Percentiles rank a stretch among this genome's conserved stretches.
These are phyloP conservation scores for Hydrolagus affinis DNA, from an alignment of 2,113 vertebrate species.

Conservation along the genomic window DNA sequence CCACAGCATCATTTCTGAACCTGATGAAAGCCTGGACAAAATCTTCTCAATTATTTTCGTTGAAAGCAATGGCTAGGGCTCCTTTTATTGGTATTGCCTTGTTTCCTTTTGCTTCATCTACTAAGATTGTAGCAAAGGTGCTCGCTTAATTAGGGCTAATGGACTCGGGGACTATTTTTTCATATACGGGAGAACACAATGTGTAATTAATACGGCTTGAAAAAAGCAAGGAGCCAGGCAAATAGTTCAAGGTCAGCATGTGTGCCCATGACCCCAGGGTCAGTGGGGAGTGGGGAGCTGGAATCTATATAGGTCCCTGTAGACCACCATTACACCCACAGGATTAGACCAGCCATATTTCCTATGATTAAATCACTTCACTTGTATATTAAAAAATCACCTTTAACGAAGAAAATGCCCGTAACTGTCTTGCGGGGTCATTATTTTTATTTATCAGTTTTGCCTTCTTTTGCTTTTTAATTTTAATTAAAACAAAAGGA, in stretches of 20 bases:
- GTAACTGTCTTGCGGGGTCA: slow-evolving; percentile 23
- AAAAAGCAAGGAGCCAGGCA: slow-evolving; percentile 47
- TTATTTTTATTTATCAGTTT: slow-evolving; percentile 29
- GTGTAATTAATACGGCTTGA: slow-evolving; percentile 59
- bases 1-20: background rate
- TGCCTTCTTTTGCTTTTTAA: slow-evolving; percentile 30
- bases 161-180: slow-evolving; percentile 52
- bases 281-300: slow-evolving; percentile 35
- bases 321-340: slow-evolving; percentile 38
- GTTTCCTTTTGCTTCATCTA: background rate
- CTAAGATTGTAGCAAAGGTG: background rate
- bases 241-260: slow-evolving; percentile 54
- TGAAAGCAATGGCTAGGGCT: too few species aligned
- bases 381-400: slow-evolving; percentile 33
- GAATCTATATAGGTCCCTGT: slow-evolving; percentile 20
- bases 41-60: background rate
- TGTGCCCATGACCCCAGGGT: slow-evolving; percentile 48
- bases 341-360: slow-evolving; percentile 35
- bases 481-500: slow-evolving; percentile 31
- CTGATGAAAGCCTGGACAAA: background rate
- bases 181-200: slow-evolving; percentile 48
- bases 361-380: slow-evolving; percentile 32
- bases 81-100: background rate
- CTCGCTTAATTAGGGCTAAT: slow-evolving; percentile 63
- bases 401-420: slow-evolving; percentile 30